Evolutionary conservation across 2,888 invertebrate species (phyloP).

Genomic region (Phalangium opilio): DNA sequence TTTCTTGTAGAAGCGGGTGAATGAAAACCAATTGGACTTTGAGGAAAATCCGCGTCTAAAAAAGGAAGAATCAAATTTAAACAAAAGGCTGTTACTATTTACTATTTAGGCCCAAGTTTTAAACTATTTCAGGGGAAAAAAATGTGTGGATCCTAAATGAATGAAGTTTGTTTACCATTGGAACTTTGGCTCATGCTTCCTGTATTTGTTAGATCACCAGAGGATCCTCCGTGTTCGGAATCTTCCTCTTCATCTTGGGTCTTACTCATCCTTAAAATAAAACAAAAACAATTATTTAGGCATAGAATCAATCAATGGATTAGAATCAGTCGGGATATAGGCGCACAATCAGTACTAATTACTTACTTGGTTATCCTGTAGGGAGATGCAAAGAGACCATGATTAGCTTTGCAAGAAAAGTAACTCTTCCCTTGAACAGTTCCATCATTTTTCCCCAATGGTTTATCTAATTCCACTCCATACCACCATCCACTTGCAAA

Average conservation of each 20-base stretch:
- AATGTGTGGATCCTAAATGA: too few species aligned
- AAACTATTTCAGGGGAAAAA: too few species aligned
- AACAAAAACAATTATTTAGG: too few species aligned
- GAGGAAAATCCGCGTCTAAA: too few species aligned
- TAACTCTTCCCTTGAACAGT: slow-evolving; percentile 34
- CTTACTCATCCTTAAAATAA: slow-evolving; percentile 43
- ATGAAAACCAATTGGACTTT: too few species aligned
- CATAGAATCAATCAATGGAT: too few species aligned
- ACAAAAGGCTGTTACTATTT: too few species aligned
- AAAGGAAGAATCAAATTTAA: too few species aligned
- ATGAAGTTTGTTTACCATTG: slow-evolving; percentile 11
- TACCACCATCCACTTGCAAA: slow-evolving; percentile 35
- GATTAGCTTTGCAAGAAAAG: slow-evolving; percentile 32
- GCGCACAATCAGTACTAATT: neutral
- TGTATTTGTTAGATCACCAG: slow-evolving; percentile 12
- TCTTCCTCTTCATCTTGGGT: slow-evolving; percentile 42
- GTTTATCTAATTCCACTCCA: slow-evolving; percentile 36
- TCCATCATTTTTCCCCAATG: slow-evolving; percentile 37
- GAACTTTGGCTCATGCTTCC: slow-evolving; percentile 19
- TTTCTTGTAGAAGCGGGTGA: too few species aligned
- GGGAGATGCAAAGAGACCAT: slow-evolving; percentile 37
- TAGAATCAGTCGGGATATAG: too few species aligned
- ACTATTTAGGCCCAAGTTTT: too few species aligned
- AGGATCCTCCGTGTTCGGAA: slow-evolving; percentile 16
- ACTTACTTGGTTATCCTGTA: slow-evolving; percentile 26